Evolutionary conservation across 2,888 invertebrate genomes (phyloP), one percentile per base, ranked within the genome.

Genomic region (Hemaris fuciformis): DNA sequence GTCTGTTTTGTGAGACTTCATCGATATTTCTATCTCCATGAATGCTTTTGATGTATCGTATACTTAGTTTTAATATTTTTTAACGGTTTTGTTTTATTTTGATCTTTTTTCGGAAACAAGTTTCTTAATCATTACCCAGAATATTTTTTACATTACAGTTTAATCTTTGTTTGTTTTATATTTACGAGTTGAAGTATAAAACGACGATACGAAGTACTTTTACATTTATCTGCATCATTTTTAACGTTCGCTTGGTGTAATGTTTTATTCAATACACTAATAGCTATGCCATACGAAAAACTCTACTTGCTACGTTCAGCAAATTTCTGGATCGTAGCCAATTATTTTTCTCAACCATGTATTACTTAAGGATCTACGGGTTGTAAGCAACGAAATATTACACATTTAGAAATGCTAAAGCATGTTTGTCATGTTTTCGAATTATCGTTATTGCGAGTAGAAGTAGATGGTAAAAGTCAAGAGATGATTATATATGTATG

Each of bases 1-100:
- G 23, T 57, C 41, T 38, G n/a, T 46, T 46, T 59, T 59, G 13
- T 27, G 31, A 53, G 0, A 60, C 38, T 60, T 60, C 13, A 48
- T 53, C 31, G 27, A 53, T 18, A 4, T 27, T 18, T 60, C 34
- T 8, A 22, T 60, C 25, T n/a, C 22, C 6, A 4, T 43, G 15
- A 20, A 59, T 4, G n/a, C 38, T 23, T 34, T 25, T 23, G 38
- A 60, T 45, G n/a, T 45, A 22, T 20, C 8, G 18, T 18, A 13
- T 45, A 18, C 56, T 18, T 45, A 10, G 18, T 48, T 34, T n/a
- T 8, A 13, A 38, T n/a, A 25, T 22, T 10, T 53, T 4, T 15
- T 53, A 15, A 27, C 15, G 10, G 13, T 53, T 18, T 15, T 8
- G 10, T 8, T 38, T n/a, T 38, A 20, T 27, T 46, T 10, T 31